Conservation (phyloP, 2,113 vertebrate genomes). For the Tachycineta bicolor region DNA sequence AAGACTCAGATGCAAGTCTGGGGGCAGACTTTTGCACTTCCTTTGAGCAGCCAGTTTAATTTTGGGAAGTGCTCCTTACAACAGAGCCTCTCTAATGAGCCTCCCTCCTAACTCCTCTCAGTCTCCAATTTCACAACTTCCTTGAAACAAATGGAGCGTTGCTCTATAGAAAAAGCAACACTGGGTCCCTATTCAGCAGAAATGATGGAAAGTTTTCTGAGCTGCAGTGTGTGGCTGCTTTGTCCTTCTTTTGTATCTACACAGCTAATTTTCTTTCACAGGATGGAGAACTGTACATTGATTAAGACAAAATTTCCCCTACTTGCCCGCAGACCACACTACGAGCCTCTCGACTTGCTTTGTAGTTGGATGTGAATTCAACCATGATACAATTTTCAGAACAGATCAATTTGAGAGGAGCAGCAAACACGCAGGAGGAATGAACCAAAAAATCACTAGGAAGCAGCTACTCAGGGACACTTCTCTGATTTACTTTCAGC, state of each 20-base stretch:
- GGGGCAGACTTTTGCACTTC: slow-evolving; percentile 43
- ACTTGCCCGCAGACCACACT: slow-evolving; percentile 16
- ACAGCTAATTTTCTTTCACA: slow-evolving; percentile 37
- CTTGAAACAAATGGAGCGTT: slow-evolving; percentile 52
- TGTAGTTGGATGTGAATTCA: slow-evolving; percentile 50
- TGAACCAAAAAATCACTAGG: not conserved
- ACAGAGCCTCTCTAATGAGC: slow-evolving; percentile 26
- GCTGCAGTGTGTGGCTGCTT: slow-evolving; percentile 41
- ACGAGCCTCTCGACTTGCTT: not conserved
- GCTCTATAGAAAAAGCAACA: slow-evolving; percentile 55
- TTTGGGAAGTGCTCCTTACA: slow-evolving; percentile 33
- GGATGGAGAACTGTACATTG: slow-evolving; percentile 46
- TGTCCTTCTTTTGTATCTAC: slow-evolving; percentile 47
- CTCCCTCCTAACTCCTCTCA: not conserved
- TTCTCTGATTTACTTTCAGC: not conserved
- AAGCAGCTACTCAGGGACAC: not conserved
- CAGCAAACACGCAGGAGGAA: not conserved
- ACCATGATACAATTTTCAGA: slow-evolving; percentile 56
- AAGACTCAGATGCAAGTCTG: not conserved
- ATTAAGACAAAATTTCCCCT: slow-evolving; percentile 53
- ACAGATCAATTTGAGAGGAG: slow-evolving; percentile 20
- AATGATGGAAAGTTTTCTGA: slow-evolving; percentile 53
- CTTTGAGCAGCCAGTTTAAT: slow-evolving; percentile 23
- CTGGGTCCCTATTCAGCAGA: slow-evolving; percentile 41
- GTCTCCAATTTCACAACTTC: slow-evolving; percentile 59